These are phyloP conservation scores for Caenorhabditis remanei DNA, from an alignment of 1,140 invertebrate species.

Conservation along the genomic window DNA sequence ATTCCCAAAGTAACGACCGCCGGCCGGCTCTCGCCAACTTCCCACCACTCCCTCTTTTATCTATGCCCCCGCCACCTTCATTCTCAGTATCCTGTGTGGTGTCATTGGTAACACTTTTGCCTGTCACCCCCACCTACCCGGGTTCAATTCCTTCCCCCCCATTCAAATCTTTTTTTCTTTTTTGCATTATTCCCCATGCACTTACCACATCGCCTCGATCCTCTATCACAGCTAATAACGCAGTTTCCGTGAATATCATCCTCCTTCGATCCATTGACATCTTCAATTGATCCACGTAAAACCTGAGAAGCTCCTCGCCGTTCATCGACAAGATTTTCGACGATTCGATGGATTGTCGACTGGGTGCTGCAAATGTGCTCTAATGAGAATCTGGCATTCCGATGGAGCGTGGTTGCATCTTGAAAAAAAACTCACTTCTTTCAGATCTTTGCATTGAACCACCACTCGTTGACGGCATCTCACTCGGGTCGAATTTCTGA, in stretches of 20 bases:
- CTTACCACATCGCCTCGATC: conserved; percentile 35
- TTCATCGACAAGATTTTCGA: conserved; percentile 41
- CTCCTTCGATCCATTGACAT: conserved; percentile 7
- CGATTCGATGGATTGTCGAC: background rate
- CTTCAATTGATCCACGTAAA: conserved; percentile 42
- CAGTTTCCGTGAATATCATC: conserved; percentile 28
- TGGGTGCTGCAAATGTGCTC: background rate
- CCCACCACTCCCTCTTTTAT: no score
- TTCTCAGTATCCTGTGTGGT: no score
- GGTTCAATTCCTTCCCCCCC: no score
- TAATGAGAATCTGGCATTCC: no score
- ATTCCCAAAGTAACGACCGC: background rate
- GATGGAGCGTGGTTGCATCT: background rate
- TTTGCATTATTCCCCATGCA: background rate
- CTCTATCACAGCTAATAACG: background rate
- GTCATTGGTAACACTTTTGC: no score
- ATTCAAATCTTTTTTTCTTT: no score
- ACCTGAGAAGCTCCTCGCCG: conserved; percentile 14
- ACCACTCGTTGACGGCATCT: background rate
- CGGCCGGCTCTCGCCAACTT: no score
- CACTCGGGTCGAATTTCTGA: background rate
- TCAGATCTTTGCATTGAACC: background rate
- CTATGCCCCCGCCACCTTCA: no score
- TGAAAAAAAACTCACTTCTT: background rate
- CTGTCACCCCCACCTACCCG: no score